Evolutionary conservation across 2,888 invertebrate genomes (phyloP).

Genomic region (Leptothorax acervorum): DNA sequence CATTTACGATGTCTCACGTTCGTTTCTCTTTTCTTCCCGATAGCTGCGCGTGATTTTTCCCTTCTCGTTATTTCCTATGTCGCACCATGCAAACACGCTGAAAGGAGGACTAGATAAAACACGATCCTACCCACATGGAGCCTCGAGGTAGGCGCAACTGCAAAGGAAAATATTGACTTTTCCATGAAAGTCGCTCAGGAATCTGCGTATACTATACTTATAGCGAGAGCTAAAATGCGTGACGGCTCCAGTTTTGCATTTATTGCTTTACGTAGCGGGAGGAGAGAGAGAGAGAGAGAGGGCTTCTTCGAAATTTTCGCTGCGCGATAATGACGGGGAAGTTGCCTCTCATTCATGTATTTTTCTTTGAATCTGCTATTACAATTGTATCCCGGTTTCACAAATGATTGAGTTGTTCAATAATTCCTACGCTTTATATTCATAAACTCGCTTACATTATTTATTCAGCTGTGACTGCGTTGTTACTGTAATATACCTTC

Average conservation of each 20-base stretch:
- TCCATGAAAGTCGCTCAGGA: slow-evolving; percentile 73
- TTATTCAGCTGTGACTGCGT: slow-evolving; percentile 28
- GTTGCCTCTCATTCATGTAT: slow-evolving; percentile 1
- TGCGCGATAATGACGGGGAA: background rate
- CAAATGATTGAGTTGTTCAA: slow-evolving; percentile 11
- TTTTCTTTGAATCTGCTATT: slow-evolving; percentile 4
- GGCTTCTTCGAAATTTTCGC: slow-evolving; percentile 14
- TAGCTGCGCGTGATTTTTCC: slow-evolving; percentile 59
- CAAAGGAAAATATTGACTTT: slow-evolving; percentile 79
- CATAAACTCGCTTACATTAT: slow-evolving; percentile 32
- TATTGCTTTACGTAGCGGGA: slow-evolving; percentile 4
- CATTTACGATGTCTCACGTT: slow-evolving; percentile 31
- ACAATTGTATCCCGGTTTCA: slow-evolving; percentile 13
- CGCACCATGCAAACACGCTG: slow-evolving; percentile 60
- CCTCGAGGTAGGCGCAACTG: slow-evolving; percentile 64
- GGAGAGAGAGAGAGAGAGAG: background rate
- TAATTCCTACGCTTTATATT: slow-evolving; percentile 40
- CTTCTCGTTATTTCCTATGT: slow-evolving; percentile 68
- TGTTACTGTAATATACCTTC: slow-evolving; percentile 4
- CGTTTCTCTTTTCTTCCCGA: slow-evolving; percentile 24
- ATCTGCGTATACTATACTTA: slow-evolving; percentile 70
- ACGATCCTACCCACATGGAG: slow-evolving; percentile 62
- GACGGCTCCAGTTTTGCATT: slow-evolving; percentile 63
- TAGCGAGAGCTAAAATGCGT: slow-evolving; percentile 57
- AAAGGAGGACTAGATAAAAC: slow-evolving; percentile 70